phyloP scores from a whole-genome alignment of 1,140 invertebrate species.

The Tetranychus urticae region DNA sequence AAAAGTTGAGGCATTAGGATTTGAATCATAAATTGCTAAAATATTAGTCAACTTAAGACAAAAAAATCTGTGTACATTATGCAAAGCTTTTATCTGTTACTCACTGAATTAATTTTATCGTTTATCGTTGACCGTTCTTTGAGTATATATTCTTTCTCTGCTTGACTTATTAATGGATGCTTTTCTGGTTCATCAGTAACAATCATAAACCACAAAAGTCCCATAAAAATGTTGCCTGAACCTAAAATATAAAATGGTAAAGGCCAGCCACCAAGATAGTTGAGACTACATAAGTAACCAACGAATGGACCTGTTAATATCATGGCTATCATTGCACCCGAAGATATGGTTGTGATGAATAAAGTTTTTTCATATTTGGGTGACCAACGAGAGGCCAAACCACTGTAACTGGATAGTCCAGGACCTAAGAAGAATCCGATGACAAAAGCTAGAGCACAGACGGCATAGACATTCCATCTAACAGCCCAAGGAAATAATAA shows the following conservation, averaged over 20 bases:
- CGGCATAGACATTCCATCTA: too few species aligned
- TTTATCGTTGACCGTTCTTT: constrained; percentile 7
- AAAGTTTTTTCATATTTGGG: constrained; percentile 7
- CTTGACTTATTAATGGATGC: constrained; percentile 40
- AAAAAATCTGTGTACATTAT: too few species aligned
- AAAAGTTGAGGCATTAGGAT: too few species aligned
- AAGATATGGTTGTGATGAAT: constrained; percentile 6
- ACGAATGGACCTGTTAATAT: constrained; percentile 14
- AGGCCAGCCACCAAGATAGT: constrained; percentile 9
- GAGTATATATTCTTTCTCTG: constrained; percentile 59
- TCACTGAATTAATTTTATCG: constrained; percentile 3
- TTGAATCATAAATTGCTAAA: too few species aligned
- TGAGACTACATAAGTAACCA: constrained; percentile 12
- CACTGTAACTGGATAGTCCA: constrained; percentile 18
- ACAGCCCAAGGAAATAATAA: too few species aligned
- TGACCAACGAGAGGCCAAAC: constrained; percentile 19
- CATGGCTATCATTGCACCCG: constrained; percentile 17
- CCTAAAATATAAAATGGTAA: constrained; percentile 10
- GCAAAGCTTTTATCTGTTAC: too few species aligned
- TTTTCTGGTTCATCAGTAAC: constrained; percentile 57
- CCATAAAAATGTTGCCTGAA: constrained; percentile 47
- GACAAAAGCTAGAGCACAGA: too few species aligned
- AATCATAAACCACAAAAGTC: constrained; percentile 52
- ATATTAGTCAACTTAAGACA: too few species aligned
- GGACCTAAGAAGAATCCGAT: constrained; percentile 14